Conservation (phyloP, 2,888 invertebrate genomes). For the Clepsis dumicolana region DNA sequence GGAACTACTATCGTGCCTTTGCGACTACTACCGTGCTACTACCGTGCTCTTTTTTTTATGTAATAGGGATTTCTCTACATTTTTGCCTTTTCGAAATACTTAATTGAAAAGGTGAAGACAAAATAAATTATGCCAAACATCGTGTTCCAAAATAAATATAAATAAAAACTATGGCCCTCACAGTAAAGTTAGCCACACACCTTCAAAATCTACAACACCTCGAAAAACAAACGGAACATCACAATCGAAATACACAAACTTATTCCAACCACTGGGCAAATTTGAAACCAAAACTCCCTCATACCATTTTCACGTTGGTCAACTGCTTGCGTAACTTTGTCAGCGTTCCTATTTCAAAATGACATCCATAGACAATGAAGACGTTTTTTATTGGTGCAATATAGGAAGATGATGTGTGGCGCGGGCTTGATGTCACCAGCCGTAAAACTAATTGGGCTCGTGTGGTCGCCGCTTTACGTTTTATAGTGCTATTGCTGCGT, state of each 20-base stretch:
- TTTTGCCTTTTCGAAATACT: not conserved
- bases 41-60: no score
- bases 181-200: constrained; percentile 11
- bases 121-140: not conserved
- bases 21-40: no score
- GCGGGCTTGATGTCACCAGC: constrained; percentile 27
- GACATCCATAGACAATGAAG: constrained; percentile 40
- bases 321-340: constrained; percentile 1
- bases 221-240: constrained; percentile 24
- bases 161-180: not conserved
- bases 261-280: not conserved
- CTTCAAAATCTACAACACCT: constrained; percentile 20
- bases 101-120: not conserved
- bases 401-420: constrained; percentile 40
- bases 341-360: constrained; percentile 29
- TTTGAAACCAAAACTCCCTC: not conserved
- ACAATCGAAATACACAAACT: constrained; percentile 8
- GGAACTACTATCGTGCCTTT: no score
- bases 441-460: constrained; percentile 69
- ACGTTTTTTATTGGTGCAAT: constrained; percentile 42
- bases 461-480: constrained; percentile 56
- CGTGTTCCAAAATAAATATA: not conserved
- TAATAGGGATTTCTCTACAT: no score
- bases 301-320: not conserved
- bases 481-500: constrained; percentile 51